phyloP scores from a whole-genome alignment of 2,797 vertebrate species.

The Leptatherina wallacei region DNA sequence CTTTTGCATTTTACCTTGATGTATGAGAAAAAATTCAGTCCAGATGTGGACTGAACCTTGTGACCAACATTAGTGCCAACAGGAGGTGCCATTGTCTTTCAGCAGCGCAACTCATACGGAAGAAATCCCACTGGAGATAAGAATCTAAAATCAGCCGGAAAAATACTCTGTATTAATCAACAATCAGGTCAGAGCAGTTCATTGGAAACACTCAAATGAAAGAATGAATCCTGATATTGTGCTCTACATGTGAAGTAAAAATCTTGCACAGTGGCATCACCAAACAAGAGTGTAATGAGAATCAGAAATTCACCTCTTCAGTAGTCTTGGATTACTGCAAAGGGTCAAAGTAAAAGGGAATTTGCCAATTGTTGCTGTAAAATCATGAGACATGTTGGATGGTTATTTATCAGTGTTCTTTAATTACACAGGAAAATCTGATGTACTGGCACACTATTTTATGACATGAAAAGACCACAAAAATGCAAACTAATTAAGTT shows the following conservation, averaged over 20 bases:
- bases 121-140: slow-evolving; percentile 14
- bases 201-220: background rate
- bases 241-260: background rate
- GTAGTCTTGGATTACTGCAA: background rate
- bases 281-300: background rate
- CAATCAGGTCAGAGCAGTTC: background rate
- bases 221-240: background rate
- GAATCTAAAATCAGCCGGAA: background rate
- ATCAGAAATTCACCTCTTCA: background rate
- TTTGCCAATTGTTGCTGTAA: background rate
- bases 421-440: background rate
- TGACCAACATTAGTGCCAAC: slow-evolving; percentile 46
- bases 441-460: background rate
- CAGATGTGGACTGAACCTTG: slow-evolving; percentile 60
- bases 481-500: background rate
- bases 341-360: background rate
- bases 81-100: slow-evolving; percentile 50
- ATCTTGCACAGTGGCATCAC: background rate
- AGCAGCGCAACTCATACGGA: slow-evolving; percentile 3
- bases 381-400: background rate
- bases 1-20: slow-evolving; percentile 29
- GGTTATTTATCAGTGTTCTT: background rate
- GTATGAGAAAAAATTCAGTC: slow-evolving; percentile 46
- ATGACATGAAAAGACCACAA: background rate
- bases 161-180: background rate